Percentiles rank a stretch among this genome's conserved stretches.
Conservation (phyloP, 2,797 vertebrate genomes). For the Adelosebastes latens region DNA sequence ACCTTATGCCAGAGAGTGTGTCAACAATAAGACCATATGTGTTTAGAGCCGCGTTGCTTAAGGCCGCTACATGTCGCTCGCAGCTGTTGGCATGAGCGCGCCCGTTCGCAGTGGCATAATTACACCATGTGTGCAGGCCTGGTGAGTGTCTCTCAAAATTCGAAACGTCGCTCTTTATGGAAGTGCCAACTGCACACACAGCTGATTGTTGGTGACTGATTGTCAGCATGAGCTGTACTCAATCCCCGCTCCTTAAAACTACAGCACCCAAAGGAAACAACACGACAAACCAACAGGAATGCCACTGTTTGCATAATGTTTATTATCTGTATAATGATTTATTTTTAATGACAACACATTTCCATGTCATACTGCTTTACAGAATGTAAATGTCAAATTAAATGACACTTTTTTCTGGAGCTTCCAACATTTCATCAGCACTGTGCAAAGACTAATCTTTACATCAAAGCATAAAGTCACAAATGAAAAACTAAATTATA, state of each 20-base stretch:
- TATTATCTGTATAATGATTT: neutral
- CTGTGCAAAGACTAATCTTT: neutral
- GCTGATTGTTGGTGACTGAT: constrained; percentile 21
- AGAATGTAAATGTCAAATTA: neutral
- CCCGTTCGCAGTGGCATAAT: constrained; percentile 28
- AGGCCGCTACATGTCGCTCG: neutral
- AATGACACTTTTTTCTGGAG: neutral
- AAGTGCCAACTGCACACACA: constrained; percentile 21
- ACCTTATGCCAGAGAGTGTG: neutral
- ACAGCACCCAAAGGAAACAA: neutral
- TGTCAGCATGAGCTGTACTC: neutral
- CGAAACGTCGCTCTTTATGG: constrained; percentile 23
- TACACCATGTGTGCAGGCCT: constrained; percentile 39
- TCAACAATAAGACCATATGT: constrained; percentile 22
- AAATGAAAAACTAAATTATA: neutral
- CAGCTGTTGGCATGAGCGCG: constrained; percentile 22
- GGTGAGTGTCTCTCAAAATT: constrained; percentile 21
- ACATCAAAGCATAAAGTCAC: neutral
- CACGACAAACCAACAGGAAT: neutral
- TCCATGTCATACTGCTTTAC: neutral
- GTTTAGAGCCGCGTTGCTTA: neutral
- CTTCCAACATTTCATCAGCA: neutral
- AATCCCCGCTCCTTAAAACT: neutral
- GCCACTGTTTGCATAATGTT: neutral
- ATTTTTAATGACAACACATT: neutral